A percentile compares a stretch with the other conserved stretches of the same genome.
phyloP scores from a whole-genome alignment of 2,113 vertebrate genomes.

The Brachirus orientalis region DNA sequence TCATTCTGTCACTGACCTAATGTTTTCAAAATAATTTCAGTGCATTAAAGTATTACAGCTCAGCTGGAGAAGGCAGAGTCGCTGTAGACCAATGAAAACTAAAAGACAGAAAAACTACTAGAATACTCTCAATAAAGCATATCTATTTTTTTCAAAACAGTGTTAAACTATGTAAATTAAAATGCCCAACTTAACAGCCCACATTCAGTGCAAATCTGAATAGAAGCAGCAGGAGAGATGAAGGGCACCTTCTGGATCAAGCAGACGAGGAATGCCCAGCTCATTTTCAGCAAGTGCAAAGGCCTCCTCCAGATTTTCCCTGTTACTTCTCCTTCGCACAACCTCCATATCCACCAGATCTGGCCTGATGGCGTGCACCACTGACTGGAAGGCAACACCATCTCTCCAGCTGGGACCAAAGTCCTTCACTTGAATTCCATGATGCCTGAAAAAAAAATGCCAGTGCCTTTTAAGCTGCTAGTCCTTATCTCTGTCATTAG shows the following conservation, averaged over 20 bases:
- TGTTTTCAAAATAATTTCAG: constrained; percentile 38
- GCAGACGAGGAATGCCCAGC: constrained; percentile 93
- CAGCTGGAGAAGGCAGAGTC: constrained; percentile 49
- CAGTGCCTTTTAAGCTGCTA: not conserved
- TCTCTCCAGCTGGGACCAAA: constrained; percentile 95
- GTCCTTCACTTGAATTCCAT: constrained; percentile 93
- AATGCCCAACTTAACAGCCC: not conserved
- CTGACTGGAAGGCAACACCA: constrained; percentile 91
- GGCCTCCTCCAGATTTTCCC: constrained; percentile 93
- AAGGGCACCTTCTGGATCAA: constrained; percentile 93
- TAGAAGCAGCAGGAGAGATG: not conserved
- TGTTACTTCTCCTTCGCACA: constrained; percentile 85
- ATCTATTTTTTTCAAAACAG: not conserved
- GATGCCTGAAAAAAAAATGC: constrained; percentile 76
- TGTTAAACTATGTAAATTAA: not conserved
- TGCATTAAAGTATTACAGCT: constrained; percentile 50
- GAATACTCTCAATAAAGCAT: too few relatives aligned
- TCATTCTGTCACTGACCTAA: constrained; percentile 41
- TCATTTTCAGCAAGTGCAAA: constrained; percentile 92
- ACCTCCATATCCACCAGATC: constrained; percentile 94
- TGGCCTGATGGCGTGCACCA: constrained; percentile 93
- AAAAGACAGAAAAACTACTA: too few relatives aligned
- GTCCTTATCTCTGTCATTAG: not conserved
- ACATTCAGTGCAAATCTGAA: too few relatives aligned
- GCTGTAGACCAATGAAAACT: constrained; percentile 45